Evolutionary conservation across 2,797 vertebrate genomes (phyloP), one percentile per base, ranked within the genome.

Genomic region (Paedocypris micromegethes): DNA sequence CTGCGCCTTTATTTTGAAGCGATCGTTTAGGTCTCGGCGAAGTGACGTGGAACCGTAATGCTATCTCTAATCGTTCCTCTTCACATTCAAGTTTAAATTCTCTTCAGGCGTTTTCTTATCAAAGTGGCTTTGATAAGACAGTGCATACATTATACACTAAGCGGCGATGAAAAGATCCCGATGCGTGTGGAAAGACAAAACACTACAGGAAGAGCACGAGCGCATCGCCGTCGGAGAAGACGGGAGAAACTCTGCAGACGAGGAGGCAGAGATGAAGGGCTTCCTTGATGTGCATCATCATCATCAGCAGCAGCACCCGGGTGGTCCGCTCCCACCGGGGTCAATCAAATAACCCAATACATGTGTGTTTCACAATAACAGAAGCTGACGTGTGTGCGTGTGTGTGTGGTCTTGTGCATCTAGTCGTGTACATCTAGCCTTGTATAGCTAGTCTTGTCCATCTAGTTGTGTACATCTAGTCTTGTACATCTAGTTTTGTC

Each of bases 361-460:
- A 54, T 66, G 57, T 54, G 51, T 66, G 63, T 59, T 50, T 59
- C 66, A 66, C 63, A 59, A 66, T 23, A 66, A 41, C 55, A 55
- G 47, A 66, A 60, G 56, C 58, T 60, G 60, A 61, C 54, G 72
- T 60, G 46, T 57, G 61, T 46, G 50, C 45, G 60, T 41, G 42
- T 45, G 46, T 51, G 68, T 53, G 47, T 53, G 53, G 49, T 23
- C 23, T 23, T 23, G 23, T 23, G 23, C 23, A 23, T 23, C 23
- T 23, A 23, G 1, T 23, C 23, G 23, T 23, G 23, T 23, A 23
- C 23, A 23, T 23, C 23, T 23, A 23, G 23, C 23, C 23, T 23
- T 23, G 23, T 23, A 23, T 23, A 23, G 23, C 23, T 23, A 23
- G 23, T 23, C 23, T 23, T 23, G 23, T 23, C 1, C 1, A 23